Evolutionary conservation across 2,113 vertebrate genomes (phyloP).

Genomic region (Muntiacus muntjak): DNA sequence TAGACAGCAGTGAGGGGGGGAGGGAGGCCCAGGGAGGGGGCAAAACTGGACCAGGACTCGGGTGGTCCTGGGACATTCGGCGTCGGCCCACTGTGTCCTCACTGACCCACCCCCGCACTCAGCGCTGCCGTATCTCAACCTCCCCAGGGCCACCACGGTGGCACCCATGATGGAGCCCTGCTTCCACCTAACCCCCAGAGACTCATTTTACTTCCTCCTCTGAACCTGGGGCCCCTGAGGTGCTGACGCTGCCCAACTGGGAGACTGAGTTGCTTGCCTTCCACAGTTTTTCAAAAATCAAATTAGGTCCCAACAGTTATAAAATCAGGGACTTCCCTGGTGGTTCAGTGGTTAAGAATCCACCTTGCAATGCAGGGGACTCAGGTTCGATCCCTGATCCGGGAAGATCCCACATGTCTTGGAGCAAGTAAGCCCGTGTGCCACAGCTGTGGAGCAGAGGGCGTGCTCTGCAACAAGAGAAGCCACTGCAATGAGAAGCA

Average conservation of each 20-base stretch:
- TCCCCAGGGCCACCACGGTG: not conserved
- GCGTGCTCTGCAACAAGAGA: not conserved
- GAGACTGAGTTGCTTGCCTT: accelerated
- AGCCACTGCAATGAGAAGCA: not conserved
- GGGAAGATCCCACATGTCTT: not conserved
- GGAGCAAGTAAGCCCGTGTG: not conserved
- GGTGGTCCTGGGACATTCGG: not conserved
- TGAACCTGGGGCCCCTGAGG: accelerated
- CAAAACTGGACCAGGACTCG: not conserved
- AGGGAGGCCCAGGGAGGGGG: not conserved
- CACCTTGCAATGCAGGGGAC: not conserved
- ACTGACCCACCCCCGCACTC: accelerated
- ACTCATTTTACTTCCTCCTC: not conserved
- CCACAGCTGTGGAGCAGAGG: not conserved
- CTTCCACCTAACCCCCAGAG: not conserved
- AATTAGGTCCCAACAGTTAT: not conserved
- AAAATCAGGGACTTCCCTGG: not conserved
- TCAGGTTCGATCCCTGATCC: not conserved
- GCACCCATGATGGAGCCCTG: not conserved
- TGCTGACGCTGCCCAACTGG: accelerated
- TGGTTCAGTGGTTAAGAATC: not conserved
- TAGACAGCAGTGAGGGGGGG: not conserved
- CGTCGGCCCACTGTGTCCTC: not conserved
- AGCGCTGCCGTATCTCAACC: accelerated
- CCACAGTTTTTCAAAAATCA: not conserved